Percentiles rank a stretch among this genome's conserved stretches.
Evolutionary conservation across 2,888 invertebrate genomes (phyloP).

Genomic region (Notocelia uddmanniana): DNA sequence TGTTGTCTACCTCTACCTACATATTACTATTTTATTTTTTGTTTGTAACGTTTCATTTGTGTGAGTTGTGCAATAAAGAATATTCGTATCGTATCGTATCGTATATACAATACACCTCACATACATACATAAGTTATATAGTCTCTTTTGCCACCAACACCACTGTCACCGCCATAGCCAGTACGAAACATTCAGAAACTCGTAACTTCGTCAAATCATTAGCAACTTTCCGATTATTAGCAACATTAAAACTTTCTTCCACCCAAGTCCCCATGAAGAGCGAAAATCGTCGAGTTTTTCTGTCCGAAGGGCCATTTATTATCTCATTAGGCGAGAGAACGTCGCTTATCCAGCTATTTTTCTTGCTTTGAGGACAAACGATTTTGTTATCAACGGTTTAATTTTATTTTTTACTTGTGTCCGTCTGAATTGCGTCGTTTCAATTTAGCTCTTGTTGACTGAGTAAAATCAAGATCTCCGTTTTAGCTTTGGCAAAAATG

Average conservation of each 20-base stretch:
- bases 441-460: neutral
- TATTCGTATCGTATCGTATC: no score
- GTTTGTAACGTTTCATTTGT: no score
- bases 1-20: no score
- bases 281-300: conserved; percentile 17
- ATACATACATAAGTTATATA: no score
- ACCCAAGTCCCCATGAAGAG: conserved; percentile 16
- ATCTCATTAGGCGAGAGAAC: conserved; percentile 64
- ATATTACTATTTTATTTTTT: no score
- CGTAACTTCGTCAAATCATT: conserved; percentile 13
- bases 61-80: no score
- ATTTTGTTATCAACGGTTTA: conserved; percentile 30
- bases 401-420: conserved; percentile 28
- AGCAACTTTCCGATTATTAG: conserved; percentile 24
- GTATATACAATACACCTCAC: no score
- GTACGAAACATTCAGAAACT: conserved; percentile 20
- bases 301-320: conserved; percentile 57
- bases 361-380: conserved; percentile 55
- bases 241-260: conserved; percentile 35
- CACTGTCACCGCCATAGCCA: no score
- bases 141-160: no score
- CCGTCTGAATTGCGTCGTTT: neutral
- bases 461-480: no score
- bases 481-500: no score
- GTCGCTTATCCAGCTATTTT: conserved; percentile 59